These are phyloP conservation scores for Tyrannus savana DNA, from an alignment of 2,113 vertebrate genomes.

Conservation along the genomic window DNA sequence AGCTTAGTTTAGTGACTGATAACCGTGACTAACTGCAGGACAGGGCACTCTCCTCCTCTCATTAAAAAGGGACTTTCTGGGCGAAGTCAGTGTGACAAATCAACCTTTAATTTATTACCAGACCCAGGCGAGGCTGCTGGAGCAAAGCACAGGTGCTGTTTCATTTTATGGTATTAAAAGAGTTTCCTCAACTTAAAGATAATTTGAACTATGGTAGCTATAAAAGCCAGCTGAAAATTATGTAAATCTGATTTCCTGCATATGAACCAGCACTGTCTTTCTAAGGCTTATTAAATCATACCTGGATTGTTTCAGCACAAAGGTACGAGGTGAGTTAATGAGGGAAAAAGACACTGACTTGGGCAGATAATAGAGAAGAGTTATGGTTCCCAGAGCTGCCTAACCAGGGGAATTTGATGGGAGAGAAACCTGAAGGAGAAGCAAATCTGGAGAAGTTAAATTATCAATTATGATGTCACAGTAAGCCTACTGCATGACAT, in stretches of 20 bases:
- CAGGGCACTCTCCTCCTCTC: background rate
- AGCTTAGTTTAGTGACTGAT: background rate
- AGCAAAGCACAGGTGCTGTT: constrained; percentile 15
- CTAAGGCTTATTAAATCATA: constrained; percentile 56
- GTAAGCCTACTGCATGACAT: background rate
- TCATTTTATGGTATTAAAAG: constrained; percentile 35
- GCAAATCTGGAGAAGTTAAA: background rate
- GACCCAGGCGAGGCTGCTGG: background rate
- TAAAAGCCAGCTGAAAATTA: constrained; percentile 58
- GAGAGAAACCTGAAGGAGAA: background rate
- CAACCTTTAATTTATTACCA: constrained; percentile 30
- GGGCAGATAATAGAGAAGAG: constrained; percentile 1
- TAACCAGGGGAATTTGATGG: background rate
- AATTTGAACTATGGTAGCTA: background rate
- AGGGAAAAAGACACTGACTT: background rate
- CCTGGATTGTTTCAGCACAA: constrained; percentile 45
- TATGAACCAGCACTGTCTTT: constrained; percentile 1
- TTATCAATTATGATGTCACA: background rate
- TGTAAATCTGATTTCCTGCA: constrained; percentile 64
- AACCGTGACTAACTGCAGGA: background rate
- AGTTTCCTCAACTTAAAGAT: constrained; percentile 25
- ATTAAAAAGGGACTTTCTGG: background rate
- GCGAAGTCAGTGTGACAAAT: constrained; percentile 33
- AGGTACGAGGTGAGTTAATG: constrained; percentile 23
- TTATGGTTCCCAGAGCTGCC: background rate